Evolutionary conservation across 2,113 vertebrate genomes (phyloP).

Genomic region (Nothoprocta pentlandii): DNA sequence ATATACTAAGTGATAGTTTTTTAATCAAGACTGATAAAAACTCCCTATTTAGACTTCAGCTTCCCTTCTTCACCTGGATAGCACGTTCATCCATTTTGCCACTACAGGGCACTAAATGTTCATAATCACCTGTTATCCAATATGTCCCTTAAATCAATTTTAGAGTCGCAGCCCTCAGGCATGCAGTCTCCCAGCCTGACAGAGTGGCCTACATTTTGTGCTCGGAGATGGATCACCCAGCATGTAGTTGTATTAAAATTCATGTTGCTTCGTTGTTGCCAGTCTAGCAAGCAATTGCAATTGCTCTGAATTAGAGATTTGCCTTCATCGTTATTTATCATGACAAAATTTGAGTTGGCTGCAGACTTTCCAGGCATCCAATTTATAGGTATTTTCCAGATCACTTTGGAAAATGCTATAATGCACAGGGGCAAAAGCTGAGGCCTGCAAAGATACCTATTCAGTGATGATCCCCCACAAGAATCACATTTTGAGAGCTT

Average conservation of each 20-base stretch:
- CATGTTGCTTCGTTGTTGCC: not conserved
- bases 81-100: not conserved
- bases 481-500: conserved; percentile 1
- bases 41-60: not conserved
- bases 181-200: not conserved
- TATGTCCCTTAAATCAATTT: not conserved
- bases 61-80: not conserved
- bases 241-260: not conserved
- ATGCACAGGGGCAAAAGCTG: not conserved
- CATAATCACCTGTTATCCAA: not conserved
- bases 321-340: conserved; percentile 9
- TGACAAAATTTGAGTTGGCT: not conserved
- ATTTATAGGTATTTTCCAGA: not conserved
- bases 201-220: not conserved
- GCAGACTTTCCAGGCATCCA: not conserved
- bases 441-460: not conserved
- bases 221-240: not conserved
- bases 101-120: not conserved
- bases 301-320: not conserved
- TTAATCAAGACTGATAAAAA: not conserved
- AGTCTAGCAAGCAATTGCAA: not conserved
- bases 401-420: conserved; percentile 18
- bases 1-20: not conserved
- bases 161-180: not conserved
- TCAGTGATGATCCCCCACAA: not conserved